A percentile compares a stretch with the other conserved stretches of the same genome.
Evolutionary conservation across 2,113 vertebrate genomes (phyloP).

Genomic region (Colossoma macropomum): DNA sequence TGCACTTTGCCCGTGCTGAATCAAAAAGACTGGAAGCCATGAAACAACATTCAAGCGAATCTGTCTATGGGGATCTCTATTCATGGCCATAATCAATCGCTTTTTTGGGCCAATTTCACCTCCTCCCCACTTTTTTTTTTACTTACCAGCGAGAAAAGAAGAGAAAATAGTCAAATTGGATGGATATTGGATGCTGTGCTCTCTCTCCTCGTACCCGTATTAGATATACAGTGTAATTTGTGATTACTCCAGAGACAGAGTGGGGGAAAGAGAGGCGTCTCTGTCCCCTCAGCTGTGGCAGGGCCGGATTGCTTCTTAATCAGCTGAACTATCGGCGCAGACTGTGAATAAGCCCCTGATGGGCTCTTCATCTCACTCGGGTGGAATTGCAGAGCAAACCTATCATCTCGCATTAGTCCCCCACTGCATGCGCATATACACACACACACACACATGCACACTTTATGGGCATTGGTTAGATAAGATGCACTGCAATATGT

Average conservation of each 20-base stretch:
- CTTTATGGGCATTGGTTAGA: neutral
- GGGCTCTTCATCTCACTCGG: slow-evolving; percentile 38
- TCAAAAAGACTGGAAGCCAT: neutral
- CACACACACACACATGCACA: slow-evolving; percentile 2
- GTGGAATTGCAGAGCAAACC: slow-evolving; percentile 48
- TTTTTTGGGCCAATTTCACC: slow-evolving; percentile 8
- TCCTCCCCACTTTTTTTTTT: neutral
- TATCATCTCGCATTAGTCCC: slow-evolving; percentile 45
- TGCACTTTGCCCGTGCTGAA: slow-evolving; percentile 28
- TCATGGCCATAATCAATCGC: slow-evolving; percentile 10
- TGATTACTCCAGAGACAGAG: slow-evolving; percentile 19
- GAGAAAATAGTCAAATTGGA: slow-evolving; percentile 29
- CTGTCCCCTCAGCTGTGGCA: slow-evolving; percentile 46
- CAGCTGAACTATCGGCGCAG: slow-evolving; percentile 52
- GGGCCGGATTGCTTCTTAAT: slow-evolving; percentile 58
- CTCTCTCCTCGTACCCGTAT: neutral
- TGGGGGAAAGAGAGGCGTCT: neutral
- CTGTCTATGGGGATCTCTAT: slow-evolving; percentile 11
- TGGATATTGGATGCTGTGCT: slow-evolving; percentile 8
- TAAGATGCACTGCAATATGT: neutral
- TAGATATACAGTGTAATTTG: slow-evolving; percentile 44
- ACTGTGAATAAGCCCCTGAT: slow-evolving; percentile 54
- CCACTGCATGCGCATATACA: slow-evolving; percentile 7
- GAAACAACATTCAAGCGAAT: slow-evolving; percentile 14
- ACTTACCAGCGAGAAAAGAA: neutral